phyloP scores from a whole-genome alignment of 2,888 invertebrate species.

The Belgica antarctica region DNA sequence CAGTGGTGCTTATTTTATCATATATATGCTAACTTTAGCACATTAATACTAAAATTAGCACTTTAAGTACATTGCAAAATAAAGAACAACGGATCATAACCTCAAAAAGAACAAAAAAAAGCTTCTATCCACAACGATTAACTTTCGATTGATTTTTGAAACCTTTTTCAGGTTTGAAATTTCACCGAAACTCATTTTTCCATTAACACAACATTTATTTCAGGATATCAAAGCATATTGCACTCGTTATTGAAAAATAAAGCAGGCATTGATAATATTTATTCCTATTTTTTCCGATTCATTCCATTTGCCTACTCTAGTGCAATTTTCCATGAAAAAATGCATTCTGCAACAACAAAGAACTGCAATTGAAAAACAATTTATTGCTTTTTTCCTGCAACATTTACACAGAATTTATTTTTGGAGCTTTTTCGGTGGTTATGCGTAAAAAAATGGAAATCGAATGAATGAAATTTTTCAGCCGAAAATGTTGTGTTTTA shows the following conservation, averaged over 20 bases:
- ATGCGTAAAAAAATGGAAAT: constrained; percentile 23
- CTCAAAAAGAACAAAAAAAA: too few relatives aligned
- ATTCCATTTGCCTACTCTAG: not conserved
- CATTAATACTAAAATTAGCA: too few relatives aligned
- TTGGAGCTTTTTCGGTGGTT: constrained; percentile 13
- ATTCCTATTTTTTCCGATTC: constrained; percentile 1
- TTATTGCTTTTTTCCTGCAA: constrained; percentile 40
- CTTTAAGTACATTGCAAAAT: too few relatives aligned
- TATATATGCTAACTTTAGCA: too few relatives aligned
- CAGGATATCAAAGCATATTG: constrained; percentile 11
- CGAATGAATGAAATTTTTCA: not conserved
- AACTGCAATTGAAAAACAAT: constrained; percentile 43
- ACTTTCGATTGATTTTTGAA: too few relatives aligned
- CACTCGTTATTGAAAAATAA: not conserved
- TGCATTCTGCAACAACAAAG: constrained; percentile 35
- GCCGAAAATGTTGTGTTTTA: constrained; percentile 8
- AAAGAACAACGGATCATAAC: too few relatives aligned
- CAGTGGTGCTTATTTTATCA: too few relatives aligned
- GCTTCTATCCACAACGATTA: too few relatives aligned
- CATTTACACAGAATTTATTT: constrained; percentile 10
- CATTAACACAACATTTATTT: not conserved
- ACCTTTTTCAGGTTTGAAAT: not conserved
- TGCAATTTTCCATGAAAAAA: constrained; percentile 17
- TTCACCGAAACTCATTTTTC: not conserved
- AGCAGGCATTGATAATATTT: not conserved